A percentile compares a stretch with the other conserved stretches of the same genome.
phyloP scores from a whole-genome alignment of 2,113 vertebrate genomes.

The Aphelocoma coerulescens region DNA sequence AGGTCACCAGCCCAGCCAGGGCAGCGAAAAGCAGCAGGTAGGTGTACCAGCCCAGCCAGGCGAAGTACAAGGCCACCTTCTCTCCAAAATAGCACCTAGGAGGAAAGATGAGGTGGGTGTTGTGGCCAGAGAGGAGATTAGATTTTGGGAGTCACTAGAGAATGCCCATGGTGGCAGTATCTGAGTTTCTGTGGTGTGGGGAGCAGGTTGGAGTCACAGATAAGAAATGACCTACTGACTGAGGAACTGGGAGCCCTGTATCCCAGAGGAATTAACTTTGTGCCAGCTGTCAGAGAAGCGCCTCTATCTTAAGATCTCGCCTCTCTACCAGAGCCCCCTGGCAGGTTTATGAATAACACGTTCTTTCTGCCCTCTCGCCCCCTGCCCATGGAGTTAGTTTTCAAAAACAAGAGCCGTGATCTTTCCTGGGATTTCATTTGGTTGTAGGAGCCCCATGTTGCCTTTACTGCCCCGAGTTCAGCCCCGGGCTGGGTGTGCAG shows the following conservation, averaged over 20 bases:
- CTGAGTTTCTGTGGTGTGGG: neutral
- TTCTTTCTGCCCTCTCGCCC: neutral
- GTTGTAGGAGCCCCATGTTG: neutral
- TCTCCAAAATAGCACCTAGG: slow-evolving; percentile 89
- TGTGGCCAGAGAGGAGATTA: neutral
- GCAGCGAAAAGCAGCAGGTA: slow-evolving; percentile 80
- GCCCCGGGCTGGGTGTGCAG: neutral
- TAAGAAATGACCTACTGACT: neutral
- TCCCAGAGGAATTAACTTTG: neutral
- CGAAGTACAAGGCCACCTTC: slow-evolving; percentile 90
- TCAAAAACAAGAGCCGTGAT: neutral
- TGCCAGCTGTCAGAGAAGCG: neutral
- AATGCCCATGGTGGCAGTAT: rapidly evolving
- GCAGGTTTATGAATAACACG: rapidly evolving
- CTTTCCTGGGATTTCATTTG: neutral
- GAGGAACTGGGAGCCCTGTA: neutral
- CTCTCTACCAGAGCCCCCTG: neutral
- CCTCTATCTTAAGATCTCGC: too few relatives aligned
- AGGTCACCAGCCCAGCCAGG: slow-evolving; percentile 65
- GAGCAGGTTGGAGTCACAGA: neutral
- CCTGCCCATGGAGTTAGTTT: neutral
- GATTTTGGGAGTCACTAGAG: neutral
- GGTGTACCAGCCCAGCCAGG: slow-evolving; percentile 94
- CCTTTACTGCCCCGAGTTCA: neutral
- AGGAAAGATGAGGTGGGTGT: neutral